Conservation (phyloP, 2,888 invertebrate species). For the Portevinia maculata region DNA sequence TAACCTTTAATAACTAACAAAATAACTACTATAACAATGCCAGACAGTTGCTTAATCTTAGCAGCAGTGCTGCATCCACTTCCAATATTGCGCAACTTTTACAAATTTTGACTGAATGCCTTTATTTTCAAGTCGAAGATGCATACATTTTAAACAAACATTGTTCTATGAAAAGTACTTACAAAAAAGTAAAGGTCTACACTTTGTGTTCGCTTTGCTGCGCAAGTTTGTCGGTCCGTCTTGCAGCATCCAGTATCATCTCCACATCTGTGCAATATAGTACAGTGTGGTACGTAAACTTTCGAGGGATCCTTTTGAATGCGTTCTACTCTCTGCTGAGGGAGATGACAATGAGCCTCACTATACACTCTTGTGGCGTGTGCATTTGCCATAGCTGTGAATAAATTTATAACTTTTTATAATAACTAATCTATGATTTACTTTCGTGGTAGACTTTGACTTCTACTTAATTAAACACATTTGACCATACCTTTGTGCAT, state of each 20-base stretch:
- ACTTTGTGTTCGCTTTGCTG: constrained; percentile 88
- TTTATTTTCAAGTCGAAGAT: too few species aligned
- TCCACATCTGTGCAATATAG: constrained; percentile 92
- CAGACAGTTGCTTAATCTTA: neutral
- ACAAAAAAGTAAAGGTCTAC: constrained; percentile 92
- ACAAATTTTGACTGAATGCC: neutral
- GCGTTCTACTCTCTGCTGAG: constrained; percentile 89
- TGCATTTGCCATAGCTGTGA: constrained; percentile 79
- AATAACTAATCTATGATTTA: too few species aligned
- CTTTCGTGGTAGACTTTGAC: neutral
- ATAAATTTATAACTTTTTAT: constrained; percentile 18
- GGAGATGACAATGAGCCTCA: constrained; percentile 82
- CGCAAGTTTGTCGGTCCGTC: constrained; percentile 88
- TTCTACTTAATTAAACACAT: constrained; percentile 5
- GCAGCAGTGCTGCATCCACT: neutral
- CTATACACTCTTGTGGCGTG: constrained; percentile 78
- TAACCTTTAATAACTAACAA: constrained; percentile 23
- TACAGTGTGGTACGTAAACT: constrained; percentile 92
- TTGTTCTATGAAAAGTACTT: constrained; percentile 83
- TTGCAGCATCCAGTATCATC: constrained; percentile 95
- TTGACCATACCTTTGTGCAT: constrained; percentile 77
- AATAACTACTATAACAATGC: too few species aligned
- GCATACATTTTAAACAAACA: neutral
- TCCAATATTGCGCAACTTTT: neutral
- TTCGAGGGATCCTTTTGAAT: constrained; percentile 86